Evolutionary conservation across 2,797 vertebrate species (phyloP).

Genomic region (Coracias cyanogaster): DNA sequence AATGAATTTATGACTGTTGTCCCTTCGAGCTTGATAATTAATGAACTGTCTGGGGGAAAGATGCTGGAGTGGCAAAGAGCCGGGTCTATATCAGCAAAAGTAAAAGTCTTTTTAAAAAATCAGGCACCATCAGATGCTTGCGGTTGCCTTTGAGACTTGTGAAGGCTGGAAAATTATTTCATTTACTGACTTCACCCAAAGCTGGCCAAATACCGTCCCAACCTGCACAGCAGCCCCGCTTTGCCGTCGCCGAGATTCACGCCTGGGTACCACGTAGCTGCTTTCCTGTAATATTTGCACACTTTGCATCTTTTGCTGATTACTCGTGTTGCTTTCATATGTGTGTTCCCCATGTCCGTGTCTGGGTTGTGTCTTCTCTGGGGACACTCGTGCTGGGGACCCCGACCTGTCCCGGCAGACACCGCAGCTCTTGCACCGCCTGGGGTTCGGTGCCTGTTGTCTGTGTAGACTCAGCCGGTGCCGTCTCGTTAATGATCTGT

Average conservation of each 20-base stretch:
- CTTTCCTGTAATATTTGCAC: neutral
- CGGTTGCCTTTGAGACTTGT: neutral
- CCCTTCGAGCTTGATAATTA: constrained; percentile 8
- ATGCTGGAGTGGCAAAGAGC: neutral
- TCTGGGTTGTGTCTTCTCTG: fast-evolving
- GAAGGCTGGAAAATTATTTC: neutral
- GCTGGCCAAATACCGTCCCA: neutral
- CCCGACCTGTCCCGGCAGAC: neutral
- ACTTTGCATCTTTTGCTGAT: neutral
- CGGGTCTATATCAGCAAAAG: neutral
- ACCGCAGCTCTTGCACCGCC: neutral
- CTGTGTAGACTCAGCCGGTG: neutral
- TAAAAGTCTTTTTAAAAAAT: neutral
- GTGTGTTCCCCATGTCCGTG: fast-evolving
- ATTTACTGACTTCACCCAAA: neutral
- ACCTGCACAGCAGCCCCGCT: neutral
- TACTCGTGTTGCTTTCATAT: neutral
- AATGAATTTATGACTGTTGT: constrained; percentile 44
- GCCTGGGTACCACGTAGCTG: neutral
- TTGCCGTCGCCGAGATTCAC: fast-evolving
- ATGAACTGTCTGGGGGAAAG: neutral
- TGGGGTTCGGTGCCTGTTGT: neutral
- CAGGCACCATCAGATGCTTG: fast-evolving
- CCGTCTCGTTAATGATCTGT: neutral
- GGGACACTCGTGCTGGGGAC: neutral